Evolutionary conservation across 2,888 invertebrate species (phyloP).

Genomic region (Hirtodrosophila alboralis): DNA sequence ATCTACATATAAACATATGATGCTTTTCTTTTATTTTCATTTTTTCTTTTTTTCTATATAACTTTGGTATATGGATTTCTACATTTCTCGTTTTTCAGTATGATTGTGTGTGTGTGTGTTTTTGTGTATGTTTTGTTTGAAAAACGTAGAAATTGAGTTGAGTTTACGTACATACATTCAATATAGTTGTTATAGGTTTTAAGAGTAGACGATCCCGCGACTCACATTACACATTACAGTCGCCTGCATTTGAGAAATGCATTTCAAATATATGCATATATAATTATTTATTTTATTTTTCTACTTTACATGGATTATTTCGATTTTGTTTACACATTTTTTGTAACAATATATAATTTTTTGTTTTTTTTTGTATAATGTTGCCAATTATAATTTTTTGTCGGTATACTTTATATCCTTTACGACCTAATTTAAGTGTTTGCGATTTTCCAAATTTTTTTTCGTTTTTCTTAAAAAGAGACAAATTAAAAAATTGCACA

Average conservation of each 20-base stretch:
- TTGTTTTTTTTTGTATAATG: slow-evolving; percentile 34
- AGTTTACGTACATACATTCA: slow-evolving; percentile 76
- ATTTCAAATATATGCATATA: slow-evolving; percentile 37
- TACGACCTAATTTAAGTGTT: slow-evolving; percentile 66
- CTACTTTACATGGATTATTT: slow-evolving; percentile 67
- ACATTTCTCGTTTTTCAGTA: slow-evolving; percentile 53
- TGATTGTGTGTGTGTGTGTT: slow-evolving; percentile 19
- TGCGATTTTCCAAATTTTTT: slow-evolving; percentile 43
- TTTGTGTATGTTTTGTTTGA: slow-evolving; percentile 32
- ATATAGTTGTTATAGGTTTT: slow-evolving; percentile 56
- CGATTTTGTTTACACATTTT: slow-evolving; percentile 49
- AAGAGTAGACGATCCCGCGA: slow-evolving; percentile 27
- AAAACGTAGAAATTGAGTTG: slow-evolving; percentile 67
- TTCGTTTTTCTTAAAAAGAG: slow-evolving; percentile 25
- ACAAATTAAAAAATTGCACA: slow-evolving; percentile 54
- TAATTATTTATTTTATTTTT: slow-evolving; percentile 42
- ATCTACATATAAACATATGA: slow-evolving; percentile 78
- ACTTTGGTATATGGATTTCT: slow-evolving; percentile 82
- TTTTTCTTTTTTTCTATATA: slow-evolving; percentile 64
- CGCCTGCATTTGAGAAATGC: slow-evolving; percentile 41
- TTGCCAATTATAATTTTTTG: slow-evolving; percentile 68
- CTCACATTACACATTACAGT: slow-evolving; percentile 1
- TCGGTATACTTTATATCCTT: slow-evolving; percentile 83
- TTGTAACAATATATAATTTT: slow-evolving; percentile 65
- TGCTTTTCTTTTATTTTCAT: slow-evolving; percentile 43